These are phyloP conservation scores for Battus philenor DNA, from an alignment of 1,140 invertebrate species.

Conservation along the genomic window DNA sequence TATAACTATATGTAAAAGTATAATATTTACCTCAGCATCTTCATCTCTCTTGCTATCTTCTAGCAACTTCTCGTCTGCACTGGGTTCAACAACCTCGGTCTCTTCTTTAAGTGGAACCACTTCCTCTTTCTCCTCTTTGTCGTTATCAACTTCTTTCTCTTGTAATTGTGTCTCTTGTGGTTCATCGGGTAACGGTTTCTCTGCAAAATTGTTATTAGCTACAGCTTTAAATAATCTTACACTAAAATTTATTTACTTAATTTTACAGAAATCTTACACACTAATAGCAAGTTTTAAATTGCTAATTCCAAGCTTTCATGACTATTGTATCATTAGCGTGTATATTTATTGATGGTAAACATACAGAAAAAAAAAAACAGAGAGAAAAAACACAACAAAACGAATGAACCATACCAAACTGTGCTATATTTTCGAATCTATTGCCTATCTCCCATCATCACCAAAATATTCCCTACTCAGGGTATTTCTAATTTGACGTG, in stretches of 20 bases:
- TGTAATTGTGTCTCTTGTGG: not conserved
- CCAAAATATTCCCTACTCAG: too few relatives aligned
- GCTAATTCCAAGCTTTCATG: too few relatives aligned
- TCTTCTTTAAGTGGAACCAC: slow-evolving; percentile 6
- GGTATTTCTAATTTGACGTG: too few relatives aligned
- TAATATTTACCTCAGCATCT: slow-evolving; percentile 50
- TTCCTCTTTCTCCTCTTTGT: slow-evolving; percentile 8
- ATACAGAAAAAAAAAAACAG: too few relatives aligned
- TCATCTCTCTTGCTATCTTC: slow-evolving; percentile 44
- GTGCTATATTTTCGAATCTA: too few relatives aligned
- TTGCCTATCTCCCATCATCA: too few relatives aligned
- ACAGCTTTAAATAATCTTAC: not conserved
- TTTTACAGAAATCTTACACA: not conserved
- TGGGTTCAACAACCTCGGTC: slow-evolving; percentile 3
- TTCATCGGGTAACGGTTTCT: slow-evolving; percentile 6
- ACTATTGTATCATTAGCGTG: too few relatives aligned
- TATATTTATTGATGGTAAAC: too few relatives aligned
- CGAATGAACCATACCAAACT: too few relatives aligned
- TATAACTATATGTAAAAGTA: too few relatives aligned
- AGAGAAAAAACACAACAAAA: too few relatives aligned
- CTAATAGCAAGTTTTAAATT: not conserved
- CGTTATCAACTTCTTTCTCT: slow-evolving; percentile 9
- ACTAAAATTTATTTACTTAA: not conserved
- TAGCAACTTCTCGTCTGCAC: slow-evolving; percentile 26
- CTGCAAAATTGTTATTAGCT: not conserved